A percentile compares a stretch with the other conserved stretches of the same genome.
phyloP scores from a whole-genome alignment of 2,888 invertebrate genomes.

The Andrena marginata region DNA sequence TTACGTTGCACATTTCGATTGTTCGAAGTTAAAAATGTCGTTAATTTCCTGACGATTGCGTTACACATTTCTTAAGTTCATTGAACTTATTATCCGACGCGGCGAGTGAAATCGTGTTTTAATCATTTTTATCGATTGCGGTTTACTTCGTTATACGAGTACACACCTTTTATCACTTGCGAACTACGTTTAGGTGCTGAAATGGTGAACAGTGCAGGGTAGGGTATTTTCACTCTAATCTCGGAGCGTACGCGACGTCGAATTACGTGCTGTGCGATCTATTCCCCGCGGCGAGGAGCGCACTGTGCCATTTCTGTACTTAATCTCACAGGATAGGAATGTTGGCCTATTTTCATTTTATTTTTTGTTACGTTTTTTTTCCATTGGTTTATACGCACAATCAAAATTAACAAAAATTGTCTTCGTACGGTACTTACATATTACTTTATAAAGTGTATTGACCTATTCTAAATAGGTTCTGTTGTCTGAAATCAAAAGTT shows the following conservation, averaged over 20 bases:
- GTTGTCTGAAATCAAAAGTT: slow-evolving; percentile 81
- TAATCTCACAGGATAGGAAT: slow-evolving; percentile 62
- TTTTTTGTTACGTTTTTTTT: slow-evolving; percentile 69
- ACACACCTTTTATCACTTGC: slow-evolving; percentile 76
- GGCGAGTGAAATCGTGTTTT: neutral
- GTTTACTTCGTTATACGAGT: neutral
- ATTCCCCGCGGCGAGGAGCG: slow-evolving; percentile 5
- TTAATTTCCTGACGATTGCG: slow-evolving; percentile 1
- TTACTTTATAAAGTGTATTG: slow-evolving; percentile 79
- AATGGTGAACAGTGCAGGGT: slow-evolving; percentile 61
- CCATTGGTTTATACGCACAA: slow-evolving; percentile 62
- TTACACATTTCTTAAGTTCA: neutral
- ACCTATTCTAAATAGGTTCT: slow-evolving; percentile 80
- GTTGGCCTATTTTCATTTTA: slow-evolving; percentile 76
- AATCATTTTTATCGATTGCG: neutral
- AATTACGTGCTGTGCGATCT: slow-evolving; percentile 41
- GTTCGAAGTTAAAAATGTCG: neutral
- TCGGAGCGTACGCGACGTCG: slow-evolving; percentile 32
- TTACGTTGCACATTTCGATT: slow-evolving; percentile 14
- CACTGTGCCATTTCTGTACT: slow-evolving; percentile 69
- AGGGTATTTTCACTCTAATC: slow-evolving; percentile 22
- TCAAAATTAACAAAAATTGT: slow-evolving; percentile 72
- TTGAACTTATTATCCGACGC: neutral
- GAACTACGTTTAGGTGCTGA: slow-evolving; percentile 70
- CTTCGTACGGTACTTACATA: slow-evolving; percentile 70